These are phyloP conservation scores for Gadus chalcogrammus DNA, from an alignment of 2,113 vertebrate species.

Conservation along the genomic window DNA sequence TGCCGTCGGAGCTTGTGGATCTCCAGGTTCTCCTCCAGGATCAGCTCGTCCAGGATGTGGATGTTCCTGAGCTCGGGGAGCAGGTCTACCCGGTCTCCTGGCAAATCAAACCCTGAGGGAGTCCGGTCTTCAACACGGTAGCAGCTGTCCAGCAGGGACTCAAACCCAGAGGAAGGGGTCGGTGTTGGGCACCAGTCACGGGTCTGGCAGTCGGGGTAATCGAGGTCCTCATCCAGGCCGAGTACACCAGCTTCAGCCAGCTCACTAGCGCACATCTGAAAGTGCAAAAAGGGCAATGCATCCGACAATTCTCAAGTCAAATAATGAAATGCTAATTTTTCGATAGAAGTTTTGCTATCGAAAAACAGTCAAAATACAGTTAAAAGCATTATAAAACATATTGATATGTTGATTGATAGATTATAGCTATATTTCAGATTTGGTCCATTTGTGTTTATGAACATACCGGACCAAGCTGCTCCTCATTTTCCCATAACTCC, in stretches of 20 bases:
- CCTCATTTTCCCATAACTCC: conserved; percentile 40
- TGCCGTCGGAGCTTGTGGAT: conserved; percentile 33
- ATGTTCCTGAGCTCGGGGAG: conserved; percentile 50
- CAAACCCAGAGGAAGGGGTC: not conserved
- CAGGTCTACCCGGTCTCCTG: conserved; percentile 24
- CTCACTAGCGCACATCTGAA: conserved; percentile 54
- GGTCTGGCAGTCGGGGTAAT: not conserved
- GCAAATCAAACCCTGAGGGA: not conserved
- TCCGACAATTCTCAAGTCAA: no score
- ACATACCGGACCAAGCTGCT: conserved; percentile 41
- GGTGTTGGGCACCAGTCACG: not conserved
- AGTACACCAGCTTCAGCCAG: conserved; percentile 57
- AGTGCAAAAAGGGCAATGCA: not conserved
- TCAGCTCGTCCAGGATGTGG: conserved; percentile 55
- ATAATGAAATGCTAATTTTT: no score
- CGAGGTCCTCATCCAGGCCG: conserved; percentile 41
- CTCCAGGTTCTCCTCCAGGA: conserved; percentile 63
- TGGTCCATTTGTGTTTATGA: not conserved
- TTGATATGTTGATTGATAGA: no score
- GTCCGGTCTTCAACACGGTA: not conserved
- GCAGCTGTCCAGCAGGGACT: not conserved
- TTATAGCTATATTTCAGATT: no score
- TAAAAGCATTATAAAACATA: no score
- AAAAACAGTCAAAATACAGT: no score
- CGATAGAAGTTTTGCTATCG: not conserved